phyloP scores from a whole-genome alignment of 92 coral and sea anemone species.

The Isaurus tuberculatus region DNA sequence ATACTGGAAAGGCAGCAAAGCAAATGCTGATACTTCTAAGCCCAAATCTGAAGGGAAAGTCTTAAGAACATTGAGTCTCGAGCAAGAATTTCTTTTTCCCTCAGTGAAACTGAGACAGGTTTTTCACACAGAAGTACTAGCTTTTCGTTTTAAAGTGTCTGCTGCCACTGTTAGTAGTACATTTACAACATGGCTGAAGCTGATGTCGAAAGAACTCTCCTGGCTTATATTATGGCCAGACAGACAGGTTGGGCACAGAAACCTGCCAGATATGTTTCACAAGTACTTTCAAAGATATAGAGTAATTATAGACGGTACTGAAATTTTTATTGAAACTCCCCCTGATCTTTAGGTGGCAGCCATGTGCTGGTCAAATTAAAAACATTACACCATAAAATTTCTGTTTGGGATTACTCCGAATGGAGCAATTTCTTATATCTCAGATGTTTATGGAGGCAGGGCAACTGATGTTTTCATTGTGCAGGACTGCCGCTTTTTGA shows the following conservation, averaged over 20 bases:
- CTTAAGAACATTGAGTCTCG: conserved; percentile 17
- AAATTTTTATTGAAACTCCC: conserved; percentile 43
- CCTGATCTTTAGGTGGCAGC: conserved; percentile 38
- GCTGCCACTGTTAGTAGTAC: conserved; percentile 33
- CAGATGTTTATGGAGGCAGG: conserved; percentile 66
- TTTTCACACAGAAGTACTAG: conserved; percentile 30
- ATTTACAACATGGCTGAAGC: conserved; percentile 52
- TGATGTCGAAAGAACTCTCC: conserved; percentile 42
- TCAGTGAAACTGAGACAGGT: conserved; percentile 47
- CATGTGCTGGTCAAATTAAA: conserved; percentile 45
- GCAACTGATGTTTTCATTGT: conserved; percentile 68
- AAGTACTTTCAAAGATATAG: conserved; percentile 24
- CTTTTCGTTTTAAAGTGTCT: conserved; percentile 40
- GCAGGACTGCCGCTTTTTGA: conserved; percentile 54
- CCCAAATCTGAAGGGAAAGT: conserved; percentile 27
- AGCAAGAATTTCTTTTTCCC: conserved; percentile 44
- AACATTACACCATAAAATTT: conserved; percentile 35
- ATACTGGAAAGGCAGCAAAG: conserved; percentile 41
- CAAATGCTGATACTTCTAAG: conserved; percentile 26
- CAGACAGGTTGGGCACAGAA: not conserved
- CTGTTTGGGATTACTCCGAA: conserved; percentile 61
- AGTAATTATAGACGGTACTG: conserved; percentile 17
- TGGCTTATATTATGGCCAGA: conserved; percentile 37
- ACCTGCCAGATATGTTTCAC: conserved; percentile 23
- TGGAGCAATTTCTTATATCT: conserved; percentile 56